These are phyloP conservation scores for Hydropotes inermis DNA, from an alignment of 2,113 vertebrate genomes.

Conservation along the genomic window DNA sequence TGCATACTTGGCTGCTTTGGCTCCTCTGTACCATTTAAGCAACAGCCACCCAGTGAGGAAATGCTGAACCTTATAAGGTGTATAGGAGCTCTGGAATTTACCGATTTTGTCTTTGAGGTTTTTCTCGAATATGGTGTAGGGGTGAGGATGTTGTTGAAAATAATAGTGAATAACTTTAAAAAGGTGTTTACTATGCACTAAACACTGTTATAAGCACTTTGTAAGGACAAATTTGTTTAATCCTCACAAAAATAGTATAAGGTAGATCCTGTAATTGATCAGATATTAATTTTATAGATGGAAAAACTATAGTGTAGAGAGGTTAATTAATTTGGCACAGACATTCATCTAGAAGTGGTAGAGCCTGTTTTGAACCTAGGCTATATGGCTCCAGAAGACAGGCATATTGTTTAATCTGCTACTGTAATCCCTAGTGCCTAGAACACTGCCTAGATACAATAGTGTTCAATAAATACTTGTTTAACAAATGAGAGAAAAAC, in stretches of 20 bases:
- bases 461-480: conserved; percentile 6
- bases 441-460: neutral
- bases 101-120: neutral
- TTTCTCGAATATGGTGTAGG: neutral
- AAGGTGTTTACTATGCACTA: neutral
- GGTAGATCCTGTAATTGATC: neutral
- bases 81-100: neutral
- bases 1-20: neutral
- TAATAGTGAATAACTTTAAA: neutral
- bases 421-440: neutral
- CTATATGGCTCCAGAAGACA: neutral
- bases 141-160: neutral
- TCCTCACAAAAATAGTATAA: neutral
- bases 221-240: neutral
- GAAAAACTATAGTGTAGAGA: neutral
- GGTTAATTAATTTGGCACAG: neutral
- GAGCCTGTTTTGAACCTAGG: neutral
- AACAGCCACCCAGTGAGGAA: neutral
- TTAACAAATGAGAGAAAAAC: neutral
- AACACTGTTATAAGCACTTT: neutral
- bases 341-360: neutral
- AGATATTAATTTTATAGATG: neutral
- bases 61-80: neutral
- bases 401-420: conserved; percentile 18
- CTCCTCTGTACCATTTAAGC: neutral